These are phyloP conservation scores for Pelagia noctiluca DNA, from an alignment of 30 jellyfish, hydroid and myxozoan genomes.

Conservation along the genomic window DNA sequence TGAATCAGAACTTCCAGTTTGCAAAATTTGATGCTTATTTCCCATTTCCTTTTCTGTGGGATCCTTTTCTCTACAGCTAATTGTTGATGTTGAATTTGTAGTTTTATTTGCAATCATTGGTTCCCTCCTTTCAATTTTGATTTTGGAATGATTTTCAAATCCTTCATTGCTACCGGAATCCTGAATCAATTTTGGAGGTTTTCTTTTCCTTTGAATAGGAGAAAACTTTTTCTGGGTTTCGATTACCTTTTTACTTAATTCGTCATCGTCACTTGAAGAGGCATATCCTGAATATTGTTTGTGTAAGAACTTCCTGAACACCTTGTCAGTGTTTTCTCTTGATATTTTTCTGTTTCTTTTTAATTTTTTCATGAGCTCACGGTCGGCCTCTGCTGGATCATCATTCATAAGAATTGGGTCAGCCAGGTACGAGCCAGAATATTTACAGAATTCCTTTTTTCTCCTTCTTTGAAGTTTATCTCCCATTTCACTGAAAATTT, in stretches of 20 bases:
- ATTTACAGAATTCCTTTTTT: constrained; percentile 60
- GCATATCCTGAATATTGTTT: constrained; percentile 63
- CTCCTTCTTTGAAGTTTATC: constrained; percentile 85
- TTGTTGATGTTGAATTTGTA: too few relatives aligned
- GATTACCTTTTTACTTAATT: constrained; percentile 16
- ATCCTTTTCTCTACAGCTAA: too few relatives aligned
- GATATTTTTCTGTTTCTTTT: constrained; percentile 79
- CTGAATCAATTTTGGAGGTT: too few relatives aligned
- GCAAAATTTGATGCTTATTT: too few relatives aligned
- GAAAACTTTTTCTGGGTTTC: constrained; percentile 42
- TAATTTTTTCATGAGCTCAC: constrained; percentile 56
- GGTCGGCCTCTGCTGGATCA: constrained; percentile 89
- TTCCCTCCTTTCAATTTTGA: too few relatives aligned
- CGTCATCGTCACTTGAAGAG: constrained; percentile 34
- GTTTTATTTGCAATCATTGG: too few relatives aligned
- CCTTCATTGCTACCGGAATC: too few relatives aligned
- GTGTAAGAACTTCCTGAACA: constrained; percentile 55
- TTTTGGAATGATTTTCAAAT: too few relatives aligned
- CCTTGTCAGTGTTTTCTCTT: constrained; percentile 63
- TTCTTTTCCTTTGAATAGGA: constrained; percentile 1
- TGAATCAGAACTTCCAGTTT: too few relatives aligned
- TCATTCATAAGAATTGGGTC: constrained; percentile 53
- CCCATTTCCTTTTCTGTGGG: too few relatives aligned
- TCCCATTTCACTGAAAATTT: constrained; percentile 92
- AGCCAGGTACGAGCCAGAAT: constrained; percentile 70